phyloP scores from a whole-genome alignment of 1,140 invertebrate genomes.

The Bombus impatiens region DNA sequence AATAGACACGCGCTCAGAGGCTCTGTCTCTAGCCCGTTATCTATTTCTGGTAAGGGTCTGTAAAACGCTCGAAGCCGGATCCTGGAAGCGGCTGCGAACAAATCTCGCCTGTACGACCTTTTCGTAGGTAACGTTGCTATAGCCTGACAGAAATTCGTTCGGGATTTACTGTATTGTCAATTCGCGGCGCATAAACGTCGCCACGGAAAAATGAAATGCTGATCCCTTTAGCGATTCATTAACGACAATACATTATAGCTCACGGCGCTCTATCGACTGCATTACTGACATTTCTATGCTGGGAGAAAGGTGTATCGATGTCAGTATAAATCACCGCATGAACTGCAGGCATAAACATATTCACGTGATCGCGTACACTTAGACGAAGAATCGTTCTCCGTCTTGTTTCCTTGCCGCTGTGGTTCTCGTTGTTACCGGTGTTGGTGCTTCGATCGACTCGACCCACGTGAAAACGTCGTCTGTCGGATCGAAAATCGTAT shows the following conservation, averaged over 20 bases:
- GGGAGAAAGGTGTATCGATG: slow-evolving; percentile 61
- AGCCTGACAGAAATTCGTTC: slow-evolving; percentile 14
- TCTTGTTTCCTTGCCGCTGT: slow-evolving; percentile 7
- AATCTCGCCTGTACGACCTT: not conserved
- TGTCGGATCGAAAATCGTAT: not conserved
- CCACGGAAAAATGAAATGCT: slow-evolving; percentile 52
- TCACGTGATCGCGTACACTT: slow-evolving; percentile 35
- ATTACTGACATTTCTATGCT: slow-evolving; percentile 62
- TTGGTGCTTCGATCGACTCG: slow-evolving; percentile 6
- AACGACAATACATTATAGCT: slow-evolving; percentile 49
- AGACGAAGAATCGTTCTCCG: slow-evolving; percentile 44
- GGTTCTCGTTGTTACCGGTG: not conserved
- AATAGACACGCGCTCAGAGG: slow-evolving; percentile 18
- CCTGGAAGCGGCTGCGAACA: slow-evolving; percentile 1
- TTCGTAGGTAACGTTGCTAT: not conserved
- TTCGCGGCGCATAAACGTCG: slow-evolving; percentile 20
- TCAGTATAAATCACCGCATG: slow-evolving; percentile 58
- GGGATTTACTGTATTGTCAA: slow-evolving; percentile 43
- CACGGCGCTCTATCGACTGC: slow-evolving; percentile 12
- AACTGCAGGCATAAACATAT: slow-evolving; percentile 57
- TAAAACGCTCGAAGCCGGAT: slow-evolving; percentile 5
- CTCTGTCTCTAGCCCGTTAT: slow-evolving; percentile 12
- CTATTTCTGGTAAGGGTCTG: slow-evolving; percentile 9
- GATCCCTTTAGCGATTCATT: slow-evolving; percentile 53
- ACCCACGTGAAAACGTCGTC: slow-evolving; percentile 22